Base-by-base conservation (phyloP, 2,888 invertebrate species). In the Orthosia incerta region DNA sequence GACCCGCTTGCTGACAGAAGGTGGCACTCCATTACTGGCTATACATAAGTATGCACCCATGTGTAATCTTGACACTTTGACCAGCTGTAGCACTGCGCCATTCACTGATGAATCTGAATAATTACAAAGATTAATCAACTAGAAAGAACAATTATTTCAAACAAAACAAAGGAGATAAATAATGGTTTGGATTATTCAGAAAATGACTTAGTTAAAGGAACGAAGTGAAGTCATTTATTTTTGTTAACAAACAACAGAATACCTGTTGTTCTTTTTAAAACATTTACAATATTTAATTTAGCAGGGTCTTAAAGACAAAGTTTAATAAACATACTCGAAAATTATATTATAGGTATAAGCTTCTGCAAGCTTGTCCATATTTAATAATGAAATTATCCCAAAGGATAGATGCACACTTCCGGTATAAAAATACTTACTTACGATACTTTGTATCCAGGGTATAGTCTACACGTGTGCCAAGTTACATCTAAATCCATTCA, bases 11-110 rank as follows among this genome's bases (percentile, higher is more conserved):
- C 98, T 98, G 91, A 98, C 98, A 72, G 98, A 97, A 64, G 98
- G 98, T 66, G 98, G 98, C 50, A 98, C 97, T 55, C 98, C 98
- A 92, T 98, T 98, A 85, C 97, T 97, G 4, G 98, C 98, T 86
- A 98, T 98, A 94, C 98, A 98, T 69, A 98, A 96, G 92, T 98
- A 98, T 46, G 98, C 97, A 18, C 98, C 98, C 98, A 98, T 98
- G 90, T 98, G 97, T 74, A 97, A 96, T 72, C 98, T 96, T 82
- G 97, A 97, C 82, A 98, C 97, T 90, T 97, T 97, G 71, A 97
- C 97, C 89, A 98, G 95, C 89, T 97, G 97, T 87, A 98, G 95
- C 74, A 97, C 94, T 16, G 97, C 95, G n/a, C 98, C 97, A 86
- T 97, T 97, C 74, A 97, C 97, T 84, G 97, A 97, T 66, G 95